Conservation (phyloP, 64 coral and sea anemone species). For the Pachyseris speciosa region DNA sequence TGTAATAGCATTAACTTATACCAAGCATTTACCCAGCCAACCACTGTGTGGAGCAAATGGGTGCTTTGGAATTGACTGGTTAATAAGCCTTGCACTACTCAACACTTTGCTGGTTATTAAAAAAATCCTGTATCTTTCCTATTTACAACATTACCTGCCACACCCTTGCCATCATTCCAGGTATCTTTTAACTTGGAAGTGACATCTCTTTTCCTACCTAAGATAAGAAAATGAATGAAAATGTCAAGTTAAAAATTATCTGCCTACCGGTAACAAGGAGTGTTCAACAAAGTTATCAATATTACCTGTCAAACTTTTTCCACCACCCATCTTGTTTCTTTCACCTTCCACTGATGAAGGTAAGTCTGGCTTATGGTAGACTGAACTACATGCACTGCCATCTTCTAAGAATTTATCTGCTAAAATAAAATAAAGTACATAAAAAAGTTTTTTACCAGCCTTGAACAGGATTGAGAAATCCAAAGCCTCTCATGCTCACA, state of each 20-base stretch:
- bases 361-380: background rate
- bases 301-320: background rate
- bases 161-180: background rate
- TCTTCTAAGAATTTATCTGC: background rate
- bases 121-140: background rate
- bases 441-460: too few relatives aligned
- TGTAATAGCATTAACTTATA: too few relatives aligned
- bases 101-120: too few relatives aligned
- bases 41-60: too few relatives aligned
- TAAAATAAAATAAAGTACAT: background rate
- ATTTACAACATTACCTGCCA: background rate
- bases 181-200: background rate
- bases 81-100: too few relatives aligned
- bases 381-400: background rate
- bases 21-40: too few relatives aligned
- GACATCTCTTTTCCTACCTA: background rate
- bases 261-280: too few relatives aligned
- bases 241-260: too few relatives aligned
- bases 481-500: too few relatives aligned
- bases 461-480: too few relatives aligned
- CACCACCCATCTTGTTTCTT: background rate
- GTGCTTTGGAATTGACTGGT: too few relatives aligned
- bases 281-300: background rate
- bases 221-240: background rate
- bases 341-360: background rate